A percentile compares a stretch with the other conserved stretches of the same genome.
Evolutionary conservation across 1,140 invertebrate species (phyloP).

Genomic region (Marisa cornuarietis): DNA sequence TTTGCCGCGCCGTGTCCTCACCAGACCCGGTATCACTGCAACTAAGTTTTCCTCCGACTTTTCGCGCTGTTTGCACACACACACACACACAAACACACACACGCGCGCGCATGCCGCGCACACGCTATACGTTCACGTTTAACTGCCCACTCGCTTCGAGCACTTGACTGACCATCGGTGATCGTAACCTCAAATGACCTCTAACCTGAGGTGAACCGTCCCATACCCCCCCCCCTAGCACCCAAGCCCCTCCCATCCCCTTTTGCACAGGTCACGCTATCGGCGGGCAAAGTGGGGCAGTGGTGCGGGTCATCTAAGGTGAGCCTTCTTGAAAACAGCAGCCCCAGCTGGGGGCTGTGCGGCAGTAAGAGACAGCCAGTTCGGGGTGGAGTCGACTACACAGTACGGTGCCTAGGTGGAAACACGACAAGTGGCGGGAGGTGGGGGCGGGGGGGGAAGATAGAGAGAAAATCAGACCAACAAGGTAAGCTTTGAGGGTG

Average conservation of each 20-base stretch:
- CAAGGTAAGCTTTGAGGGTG: background rate
- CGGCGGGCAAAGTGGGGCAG: conserved; percentile 32
- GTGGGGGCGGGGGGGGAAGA: conserved; percentile 4
- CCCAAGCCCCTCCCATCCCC: background rate
- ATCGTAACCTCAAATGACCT: background rate
- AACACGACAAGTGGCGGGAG: conserved; percentile 1
- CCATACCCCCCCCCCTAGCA: background rate
- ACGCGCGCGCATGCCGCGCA: too few species aligned
- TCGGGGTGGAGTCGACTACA: conserved; percentile 25
- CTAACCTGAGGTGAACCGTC: background rate
- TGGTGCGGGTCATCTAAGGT: conserved; percentile 35
- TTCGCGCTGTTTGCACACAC: background rate
- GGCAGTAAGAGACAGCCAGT: background rate
- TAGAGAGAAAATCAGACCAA: background rate
- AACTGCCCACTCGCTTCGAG: background rate
- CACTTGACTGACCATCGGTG: background rate
- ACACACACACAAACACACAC: background rate
- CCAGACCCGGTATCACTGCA: background rate
- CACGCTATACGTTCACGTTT: background rate
- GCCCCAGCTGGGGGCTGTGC: conserved; percentile 14
- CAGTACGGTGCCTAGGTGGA: conserved; percentile 5
- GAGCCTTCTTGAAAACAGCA: conserved; percentile 19
- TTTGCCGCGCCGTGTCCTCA: conserved; percentile 5
- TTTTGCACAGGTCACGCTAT: conserved; percentile 14
- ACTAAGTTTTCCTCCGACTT: conserved; percentile 5